Base-by-base conservation (phyloP, 2,113 vertebrate species). In the Morone saxatilis region DNA sequence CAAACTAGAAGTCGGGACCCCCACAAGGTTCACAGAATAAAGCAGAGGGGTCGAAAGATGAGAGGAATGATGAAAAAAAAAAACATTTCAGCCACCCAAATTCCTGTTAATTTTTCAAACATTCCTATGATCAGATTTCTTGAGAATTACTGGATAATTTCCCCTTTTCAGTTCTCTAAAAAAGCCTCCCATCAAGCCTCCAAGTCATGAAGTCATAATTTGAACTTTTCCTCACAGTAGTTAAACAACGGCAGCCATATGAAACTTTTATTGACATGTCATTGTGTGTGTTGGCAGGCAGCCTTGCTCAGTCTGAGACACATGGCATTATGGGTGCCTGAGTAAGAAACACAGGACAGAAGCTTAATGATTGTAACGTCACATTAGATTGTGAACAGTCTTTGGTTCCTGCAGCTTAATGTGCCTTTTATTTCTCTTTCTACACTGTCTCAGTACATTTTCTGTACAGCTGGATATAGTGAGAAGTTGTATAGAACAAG, bases 291-390 rank as follows among this genome's bases (percentile, higher is more conserved):
- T 57, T 41, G 47, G 67, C 50, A 57, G 25, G 53, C 20, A 40
- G 38, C 16, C 4, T 10, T 50, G 7, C 43, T 80, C 53, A 40
- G 51, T 6, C 50, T 40, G 59, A 57, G 5, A 48, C 48, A 51
- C 22, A 17, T 75, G 53, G 38, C 41, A 54, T 66, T 54, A 11
- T 14, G 7, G 40, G 13, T 20, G 61, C 53, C 61, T 43, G 16
- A 53, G 61, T 16, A 36, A 41, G 47, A 80, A 80, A 53, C 50
- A 45, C 0, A 12, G 62, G n/a, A 53, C 48, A 68, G 62, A 69
- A 56, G 61, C 43, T 40, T 65, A 36, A 70, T 78, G 45, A 70
- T 69, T 78, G 31, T 43, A 73, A 45, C 56, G 54, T 40, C 7
- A 11, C 54, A 63, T 73, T 43, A 68, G 45, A 83, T 45, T 60